Percentiles rank a stretch among this genome's conserved stretches.
phyloP scores from a whole-genome alignment of 2,888 invertebrate species.

The Neoitamus cyanurus region DNA sequence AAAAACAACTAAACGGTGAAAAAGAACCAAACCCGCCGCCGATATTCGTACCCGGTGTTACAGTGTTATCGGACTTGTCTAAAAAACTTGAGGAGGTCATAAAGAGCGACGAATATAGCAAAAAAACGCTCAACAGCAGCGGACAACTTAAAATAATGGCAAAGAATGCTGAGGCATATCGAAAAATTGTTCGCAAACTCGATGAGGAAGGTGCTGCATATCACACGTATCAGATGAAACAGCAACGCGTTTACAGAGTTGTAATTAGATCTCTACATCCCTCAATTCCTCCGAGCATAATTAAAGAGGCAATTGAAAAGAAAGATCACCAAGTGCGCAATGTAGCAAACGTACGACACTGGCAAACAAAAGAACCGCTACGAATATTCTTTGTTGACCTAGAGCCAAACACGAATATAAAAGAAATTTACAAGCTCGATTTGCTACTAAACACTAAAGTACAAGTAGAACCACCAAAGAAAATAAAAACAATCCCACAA shows the following conservation, averaged over 20 bases:
- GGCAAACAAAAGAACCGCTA: neutral
- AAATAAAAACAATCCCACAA: neutral
- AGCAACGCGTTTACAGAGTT: slow-evolving; percentile 32
- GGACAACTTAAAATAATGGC: no score
- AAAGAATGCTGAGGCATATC: no score
- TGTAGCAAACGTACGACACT: neutral
- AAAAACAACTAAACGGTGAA: no score
- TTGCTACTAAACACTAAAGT: neutral
- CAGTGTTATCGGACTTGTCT: no score
- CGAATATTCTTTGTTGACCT: slow-evolving; percentile 37
- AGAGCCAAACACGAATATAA: slow-evolving; percentile 14
- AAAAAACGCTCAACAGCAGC: no score
- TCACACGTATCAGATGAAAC: slow-evolving; percentile 22
- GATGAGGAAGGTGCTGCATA: no score
- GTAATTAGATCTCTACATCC: slow-evolving; percentile 21
- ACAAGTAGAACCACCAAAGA: slow-evolving; percentile 14
- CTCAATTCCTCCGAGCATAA: neutral
- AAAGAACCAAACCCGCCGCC: no score
- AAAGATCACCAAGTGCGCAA: neutral
- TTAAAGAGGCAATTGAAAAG: slow-evolving; percentile 11
- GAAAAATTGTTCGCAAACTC: no score
- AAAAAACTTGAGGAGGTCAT: no score
- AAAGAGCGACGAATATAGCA: no score
- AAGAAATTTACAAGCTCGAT: neutral
- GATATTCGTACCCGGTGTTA: no score